Evolutionary conservation across 2,888 invertebrate species (phyloP).

Genomic region (Diadegma fenestrale): DNA sequence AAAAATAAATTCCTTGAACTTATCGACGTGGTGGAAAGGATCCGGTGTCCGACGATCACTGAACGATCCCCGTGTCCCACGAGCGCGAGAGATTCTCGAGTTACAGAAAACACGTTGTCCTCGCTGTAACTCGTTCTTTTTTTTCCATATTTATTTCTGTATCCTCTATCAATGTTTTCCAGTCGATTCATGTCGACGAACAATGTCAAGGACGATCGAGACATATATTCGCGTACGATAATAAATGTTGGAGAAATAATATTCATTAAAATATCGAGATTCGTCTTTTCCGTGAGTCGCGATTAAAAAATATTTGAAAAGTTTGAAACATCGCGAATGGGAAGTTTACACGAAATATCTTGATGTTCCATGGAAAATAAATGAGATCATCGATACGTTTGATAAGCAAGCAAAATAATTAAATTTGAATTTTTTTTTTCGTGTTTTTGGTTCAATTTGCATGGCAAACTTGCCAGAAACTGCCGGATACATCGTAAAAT

Average conservation of each 20-base stretch:
- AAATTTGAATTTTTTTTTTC: background rate
- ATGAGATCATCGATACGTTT: background rate
- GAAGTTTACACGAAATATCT: background rate
- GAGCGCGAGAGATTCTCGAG: conserved; percentile 30
- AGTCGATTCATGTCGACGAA: conserved; percentile 18
- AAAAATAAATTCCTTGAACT: conserved; percentile 48
- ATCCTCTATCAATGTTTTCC: background rate
- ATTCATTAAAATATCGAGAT: background rate
- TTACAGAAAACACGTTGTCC: conserved; percentile 49
- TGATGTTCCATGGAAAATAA: background rate
- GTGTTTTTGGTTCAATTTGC: background rate
- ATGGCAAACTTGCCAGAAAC: background rate
- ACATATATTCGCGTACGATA: background rate
- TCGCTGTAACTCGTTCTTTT: conserved; percentile 27
- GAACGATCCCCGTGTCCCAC: conserved; percentile 17
- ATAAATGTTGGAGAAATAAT: background rate
- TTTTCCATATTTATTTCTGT: conserved; percentile 5
- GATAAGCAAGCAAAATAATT: background rate
- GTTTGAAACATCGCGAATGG: too few relatives aligned
- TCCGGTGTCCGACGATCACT: conserved; percentile 42
- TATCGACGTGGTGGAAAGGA: conserved; percentile 28
- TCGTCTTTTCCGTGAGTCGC: background rate
- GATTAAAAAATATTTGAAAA: too few relatives aligned
- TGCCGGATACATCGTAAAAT: background rate
- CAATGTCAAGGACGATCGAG: conserved; percentile 25